A percentile compares a stretch with the other conserved stretches of the same genome.
Evolutionary conservation across 2,888 invertebrate species (phyloP).

Genomic region (Eilema sororculum): DNA sequence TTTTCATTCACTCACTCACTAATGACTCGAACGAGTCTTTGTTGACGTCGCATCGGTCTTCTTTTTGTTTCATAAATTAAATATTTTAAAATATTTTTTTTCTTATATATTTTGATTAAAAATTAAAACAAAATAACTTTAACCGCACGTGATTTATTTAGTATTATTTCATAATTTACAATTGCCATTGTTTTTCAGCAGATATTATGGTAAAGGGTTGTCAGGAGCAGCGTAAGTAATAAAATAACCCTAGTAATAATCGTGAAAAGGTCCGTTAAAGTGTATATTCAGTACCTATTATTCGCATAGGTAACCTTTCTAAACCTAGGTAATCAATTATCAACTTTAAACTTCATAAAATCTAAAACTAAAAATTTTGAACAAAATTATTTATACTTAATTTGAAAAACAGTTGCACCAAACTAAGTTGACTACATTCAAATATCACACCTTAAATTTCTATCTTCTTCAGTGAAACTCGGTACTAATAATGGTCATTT

Average conservation of each 20-base stretch:
- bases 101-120: not conserved
- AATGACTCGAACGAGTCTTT: constrained; percentile 41
- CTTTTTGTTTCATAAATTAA: not conserved
- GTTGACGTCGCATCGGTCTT: constrained; percentile 35
- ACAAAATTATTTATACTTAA: not conserved
- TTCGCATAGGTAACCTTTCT: no score
- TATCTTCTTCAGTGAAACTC: constrained; percentile 34
- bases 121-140: not conserved
- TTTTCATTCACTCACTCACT: constrained; percentile 77
- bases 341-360: not conserved
- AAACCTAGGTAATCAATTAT: no score
- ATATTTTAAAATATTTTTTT: not conserved
- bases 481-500: constrained; percentile 71
- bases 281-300: no score
- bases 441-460: constrained; percentile 45
- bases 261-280: no score
- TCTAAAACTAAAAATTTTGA: no score
- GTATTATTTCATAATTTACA: no score
- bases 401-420: constrained; percentile 20
- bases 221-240: no score
- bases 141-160: no score
- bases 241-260: no score
- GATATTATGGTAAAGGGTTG: no score
- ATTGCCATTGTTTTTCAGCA: no score
- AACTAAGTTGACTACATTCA: constrained; percentile 20